Evolutionary conservation across 2,113 vertebrate genomes (phyloP).

Genomic region (Thymallus thymallus): DNA sequence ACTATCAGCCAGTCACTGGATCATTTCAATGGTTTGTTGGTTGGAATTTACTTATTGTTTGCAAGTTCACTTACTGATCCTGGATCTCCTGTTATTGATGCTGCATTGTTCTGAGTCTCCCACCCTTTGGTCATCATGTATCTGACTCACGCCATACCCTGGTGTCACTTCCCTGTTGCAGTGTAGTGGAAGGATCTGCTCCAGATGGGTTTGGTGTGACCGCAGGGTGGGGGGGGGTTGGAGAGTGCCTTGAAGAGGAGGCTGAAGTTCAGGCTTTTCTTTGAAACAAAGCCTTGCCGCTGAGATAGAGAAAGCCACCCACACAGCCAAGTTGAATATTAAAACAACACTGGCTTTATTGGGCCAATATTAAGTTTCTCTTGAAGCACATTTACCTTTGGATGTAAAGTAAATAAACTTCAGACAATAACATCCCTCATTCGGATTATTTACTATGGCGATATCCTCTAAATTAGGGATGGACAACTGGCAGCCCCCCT

Average conservation of each 20-base stretch:
- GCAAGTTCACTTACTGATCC: not conserved
- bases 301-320: not conserved
- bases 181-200: too few relatives aligned
- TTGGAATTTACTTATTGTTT: too few relatives aligned
- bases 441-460: too few relatives aligned
- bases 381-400: not conserved
- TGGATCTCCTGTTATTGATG: constrained; percentile 17
- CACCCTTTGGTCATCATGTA: constrained; percentile 3
- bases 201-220: too few relatives aligned
- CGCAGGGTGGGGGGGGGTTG: not conserved
- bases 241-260: too few relatives aligned
- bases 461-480: too few relatives aligned
- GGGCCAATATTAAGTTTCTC: constrained; percentile 1
- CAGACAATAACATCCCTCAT: too few relatives aligned
- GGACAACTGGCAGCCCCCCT: too few relatives aligned
- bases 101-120: constrained; percentile 45
- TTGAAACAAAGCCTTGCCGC: constrained; percentile 5
- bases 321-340: not conserved
- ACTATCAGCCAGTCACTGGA: not conserved
- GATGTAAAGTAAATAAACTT: not conserved
- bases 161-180: constrained; percentile 49
- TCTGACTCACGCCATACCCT: constrained; percentile 32
- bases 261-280: constrained; percentile 5
- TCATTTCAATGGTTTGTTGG: not conserved
- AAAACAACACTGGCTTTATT: constrained; percentile 24